Conservation (phyloP, 2,888 invertebrate species). For the Bombylius major region DNA sequence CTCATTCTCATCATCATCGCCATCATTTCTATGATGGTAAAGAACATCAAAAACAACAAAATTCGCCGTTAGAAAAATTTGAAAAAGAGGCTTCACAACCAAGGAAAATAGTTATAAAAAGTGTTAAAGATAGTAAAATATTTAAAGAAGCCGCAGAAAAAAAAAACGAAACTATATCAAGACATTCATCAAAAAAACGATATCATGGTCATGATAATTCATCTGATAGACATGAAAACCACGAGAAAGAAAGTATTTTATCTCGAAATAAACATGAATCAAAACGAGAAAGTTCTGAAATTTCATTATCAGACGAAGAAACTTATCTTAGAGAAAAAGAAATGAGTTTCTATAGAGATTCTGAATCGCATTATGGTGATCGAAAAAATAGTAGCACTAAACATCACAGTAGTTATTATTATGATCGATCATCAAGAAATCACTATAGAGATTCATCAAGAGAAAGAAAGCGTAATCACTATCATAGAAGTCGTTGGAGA, state of each 20-base stretch:
- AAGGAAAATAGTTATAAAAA: conserved; percentile 52
- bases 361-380: conserved; percentile 26
- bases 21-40: conserved; percentile 14
- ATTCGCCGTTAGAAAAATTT: neutral
- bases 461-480: neutral
- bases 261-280: neutral
- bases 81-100: too few species aligned
- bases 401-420: conserved; percentile 4
- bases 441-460: conserved; percentile 4
- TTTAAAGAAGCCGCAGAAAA: conserved; percentile 52
- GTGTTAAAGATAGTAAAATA: conserved; percentile 52
- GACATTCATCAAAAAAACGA: neutral
- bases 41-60: conserved; percentile 19
- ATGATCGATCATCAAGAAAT: conserved; percentile 1
- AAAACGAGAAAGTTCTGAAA: conserved; percentile 21
- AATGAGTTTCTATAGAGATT: conserved; percentile 8
- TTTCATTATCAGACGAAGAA: conserved; percentile 35
- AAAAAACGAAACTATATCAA: conserved; percentile 2
- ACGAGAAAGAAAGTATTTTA: neutral
- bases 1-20: neutral
- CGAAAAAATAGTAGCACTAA: conserved; percentile 19
- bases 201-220: conserved; percentile 4
- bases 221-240: neutral
- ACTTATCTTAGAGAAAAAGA: conserved; percentile 23
- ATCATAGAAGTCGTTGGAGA: conserved; percentile 4